Base-by-base conservation (phyloP, 2,113 vertebrate genomes). In the Rhinogobius similis region DNA sequence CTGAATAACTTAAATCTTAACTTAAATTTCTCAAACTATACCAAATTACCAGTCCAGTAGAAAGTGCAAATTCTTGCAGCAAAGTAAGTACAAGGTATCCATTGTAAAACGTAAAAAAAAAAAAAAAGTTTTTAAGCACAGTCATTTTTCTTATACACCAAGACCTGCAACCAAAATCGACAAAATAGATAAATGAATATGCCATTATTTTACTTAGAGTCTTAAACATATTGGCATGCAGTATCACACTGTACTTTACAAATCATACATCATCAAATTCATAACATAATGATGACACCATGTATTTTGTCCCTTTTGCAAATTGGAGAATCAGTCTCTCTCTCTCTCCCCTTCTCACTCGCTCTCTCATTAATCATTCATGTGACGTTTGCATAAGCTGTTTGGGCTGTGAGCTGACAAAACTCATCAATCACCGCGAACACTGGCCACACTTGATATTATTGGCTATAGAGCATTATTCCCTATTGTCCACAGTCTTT, bases 351-450 rank as follows among this genome's bases (percentile, higher is more conserved):
- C 9, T 8, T 3, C 32, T 36, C 32, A 3, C 32, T 36, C 32
- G 5, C 32, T 36, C 32, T 5, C 32, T 82, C 81, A 89, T 89
- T 65, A 64, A 86, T 89, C 82, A 85, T 65, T 63, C 20, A 48
- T 70, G 27, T 72, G 84, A 87, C 75, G 70, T 71, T 81, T 50
- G 75, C 77, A 65, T 66, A 84, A 83, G 83, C 72, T 80, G 77
- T 88, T 79, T 52, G 61, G 77, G 68, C 75, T 64, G 72, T 68
- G 7, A 46, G 59, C 64, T 77, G 76, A 77, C 83, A 70, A 83
- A 78, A 86, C 27, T 76, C 85, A 87, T 88, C 76, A 76, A 81
- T 91, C 87, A 87, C 67, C 44, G 3, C 14, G 64, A 16, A 53
- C 65, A 72, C 67, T 52, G 72, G 64, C 68, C 76, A 65, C 48